These are phyloP conservation scores for Spinibarbus caldwelli DNA, from an alignment of 2,797 vertebrate species.

Conservation along the genomic window DNA sequence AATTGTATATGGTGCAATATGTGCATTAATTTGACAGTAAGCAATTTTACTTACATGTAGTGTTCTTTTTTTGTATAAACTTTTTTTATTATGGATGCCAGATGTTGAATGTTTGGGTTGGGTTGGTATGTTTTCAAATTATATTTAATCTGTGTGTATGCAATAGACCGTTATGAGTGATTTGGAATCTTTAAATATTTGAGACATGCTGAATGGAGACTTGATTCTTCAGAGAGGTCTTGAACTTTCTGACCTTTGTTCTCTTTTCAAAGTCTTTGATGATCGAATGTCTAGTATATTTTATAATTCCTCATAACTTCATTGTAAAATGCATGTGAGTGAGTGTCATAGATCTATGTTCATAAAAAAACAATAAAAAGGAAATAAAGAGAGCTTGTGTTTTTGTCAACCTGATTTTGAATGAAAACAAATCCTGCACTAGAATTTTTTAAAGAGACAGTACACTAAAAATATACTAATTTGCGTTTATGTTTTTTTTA, in stretches of 20 bases:
- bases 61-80: conserved; percentile 11
- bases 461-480: background rate
- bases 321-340: conserved; percentile 20
- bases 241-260: conserved; percentile 2
- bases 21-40: conserved; percentile 17
- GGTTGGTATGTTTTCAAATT: conserved; percentile 1
- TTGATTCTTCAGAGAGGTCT: background rate
- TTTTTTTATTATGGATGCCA: background rate
- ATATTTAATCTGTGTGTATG: conserved; percentile 38
- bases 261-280: background rate
- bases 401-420: background rate
- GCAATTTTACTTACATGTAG: conserved; percentile 7
- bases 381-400: background rate
- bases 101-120: conserved; percentile 34
- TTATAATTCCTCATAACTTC: background rate
- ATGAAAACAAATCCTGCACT: too few species aligned
- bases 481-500: background rate
- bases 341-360: conserved; percentile 25
- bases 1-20: conserved; percentile 23
- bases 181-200: conserved; percentile 1
- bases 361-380: conserved; percentile 32
- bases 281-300: background rate
- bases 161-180: conserved; percentile 22
- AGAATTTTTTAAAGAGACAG: background rate
- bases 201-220: background rate